These are phyloP conservation scores for Chrysomela aeneicollis DNA, from an alignment of 2,888 invertebrate genomes.

Conservation along the genomic window DNA sequence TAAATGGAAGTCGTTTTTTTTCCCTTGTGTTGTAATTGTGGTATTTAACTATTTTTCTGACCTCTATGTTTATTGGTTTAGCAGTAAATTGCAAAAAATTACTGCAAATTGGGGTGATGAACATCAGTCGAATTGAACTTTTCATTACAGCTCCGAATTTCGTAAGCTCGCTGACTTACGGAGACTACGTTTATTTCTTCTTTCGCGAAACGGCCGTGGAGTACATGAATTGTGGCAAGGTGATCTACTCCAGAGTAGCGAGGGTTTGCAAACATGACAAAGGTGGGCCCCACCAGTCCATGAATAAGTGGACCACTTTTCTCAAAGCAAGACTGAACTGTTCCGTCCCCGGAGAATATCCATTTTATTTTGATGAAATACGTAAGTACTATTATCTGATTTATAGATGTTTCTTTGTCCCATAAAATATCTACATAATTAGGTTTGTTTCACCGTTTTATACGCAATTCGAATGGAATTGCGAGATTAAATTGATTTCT, in stretches of 20 bases:
- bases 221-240: slow-evolving; percentile 91
- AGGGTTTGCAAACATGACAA: slow-evolving; percentile 90
- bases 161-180: slow-evolving; percentile 87
- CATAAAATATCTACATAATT: background rate
- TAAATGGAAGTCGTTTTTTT: too few species aligned
- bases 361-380: slow-evolving; percentile 89
- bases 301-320: slow-evolving; percentile 90
- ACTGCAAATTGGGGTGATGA: background rate
- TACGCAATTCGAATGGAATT: too few species aligned
- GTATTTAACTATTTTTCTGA: too few species aligned
- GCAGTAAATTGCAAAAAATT: too few species aligned
- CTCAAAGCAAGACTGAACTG: slow-evolving; percentile 87
- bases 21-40: too few species aligned
- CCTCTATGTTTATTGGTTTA: too few species aligned
- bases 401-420: too few species aligned
- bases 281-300: slow-evolving; percentile 77
- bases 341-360: slow-evolving; percentile 83
- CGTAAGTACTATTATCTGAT: too few species aligned
- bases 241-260: slow-evolving; percentile 87
- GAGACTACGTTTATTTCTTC: slow-evolving; percentile 89
- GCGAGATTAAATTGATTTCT: too few species aligned
- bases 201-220: slow-evolving; percentile 93
- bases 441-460: background rate
- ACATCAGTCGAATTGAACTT: slow-evolving; percentile 17
- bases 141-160: slow-evolving; percentile 80